Percentiles rank a stretch among this genome's conserved stretches.
Conservation (phyloP, 92 coral and sea anemone genomes). For the Porites cylindrica region DNA sequence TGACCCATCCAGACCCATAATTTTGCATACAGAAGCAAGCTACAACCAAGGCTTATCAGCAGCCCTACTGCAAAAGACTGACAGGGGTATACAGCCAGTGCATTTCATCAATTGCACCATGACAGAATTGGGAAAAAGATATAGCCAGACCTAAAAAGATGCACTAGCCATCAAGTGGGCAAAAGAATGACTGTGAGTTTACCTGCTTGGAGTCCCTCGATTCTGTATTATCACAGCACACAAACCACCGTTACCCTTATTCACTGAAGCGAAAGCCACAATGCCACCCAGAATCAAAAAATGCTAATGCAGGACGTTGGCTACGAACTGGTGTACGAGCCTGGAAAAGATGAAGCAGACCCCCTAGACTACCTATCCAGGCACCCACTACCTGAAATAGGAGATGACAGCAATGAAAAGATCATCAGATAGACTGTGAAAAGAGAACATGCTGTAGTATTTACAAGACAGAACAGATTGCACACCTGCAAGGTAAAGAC, state of each 20-base stretch:
- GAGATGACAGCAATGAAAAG: conserved; percentile 24
- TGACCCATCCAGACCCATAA: conserved; percentile 35
- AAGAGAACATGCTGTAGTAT: conserved; percentile 54
- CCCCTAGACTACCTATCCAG: conserved; percentile 56
- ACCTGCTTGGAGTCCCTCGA: conserved; percentile 76
- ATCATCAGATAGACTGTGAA: conserved; percentile 23
- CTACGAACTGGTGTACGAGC: conserved; percentile 51
- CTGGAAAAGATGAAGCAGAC: conserved; percentile 55
- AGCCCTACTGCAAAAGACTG: conserved; percentile 47
- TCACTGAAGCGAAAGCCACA: conserved; percentile 63
- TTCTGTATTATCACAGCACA: conserved; percentile 79
- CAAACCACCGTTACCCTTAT: conserved; percentile 72
- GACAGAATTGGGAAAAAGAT: conserved; percentile 60
- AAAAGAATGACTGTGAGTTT: conserved; percentile 55
- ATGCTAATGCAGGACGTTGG: conserved; percentile 76
- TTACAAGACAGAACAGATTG: conserved; percentile 71
- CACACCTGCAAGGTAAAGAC: conserved; percentile 72
- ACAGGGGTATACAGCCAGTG: conserved; percentile 49
- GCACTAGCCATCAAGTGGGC: conserved; percentile 68
- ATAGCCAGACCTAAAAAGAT: conserved; percentile 73
- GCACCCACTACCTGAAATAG: conserved; percentile 29
- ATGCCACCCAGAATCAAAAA: conserved; percentile 76
- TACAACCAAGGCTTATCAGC: conserved; percentile 54
- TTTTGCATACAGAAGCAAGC: conserved; percentile 9
- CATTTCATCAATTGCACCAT: conserved; percentile 54